Evolutionary conservation across 2,888 invertebrate genomes (phyloP).

Genomic region (Catocala sponsa): DNA sequence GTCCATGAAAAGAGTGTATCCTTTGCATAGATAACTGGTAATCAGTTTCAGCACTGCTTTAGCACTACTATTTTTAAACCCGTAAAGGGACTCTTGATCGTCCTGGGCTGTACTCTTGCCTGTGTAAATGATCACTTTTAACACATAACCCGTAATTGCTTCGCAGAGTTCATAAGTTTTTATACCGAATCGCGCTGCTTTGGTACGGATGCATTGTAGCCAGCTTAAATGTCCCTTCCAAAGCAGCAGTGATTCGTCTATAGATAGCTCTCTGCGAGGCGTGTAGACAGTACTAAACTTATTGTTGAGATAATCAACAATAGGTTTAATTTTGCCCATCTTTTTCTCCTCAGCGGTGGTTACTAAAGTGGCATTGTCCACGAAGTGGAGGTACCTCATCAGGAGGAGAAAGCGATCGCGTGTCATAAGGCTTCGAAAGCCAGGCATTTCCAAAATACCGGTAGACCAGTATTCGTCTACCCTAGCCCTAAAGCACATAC

Average conservation of each 20-base stretch:
- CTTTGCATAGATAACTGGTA: constrained; percentile 11
- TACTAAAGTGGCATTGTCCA: constrained; percentile 3
- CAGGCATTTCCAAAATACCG: constrained; percentile 36
- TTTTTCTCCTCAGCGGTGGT: constrained; percentile 11
- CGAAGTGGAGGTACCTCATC: constrained; percentile 21
- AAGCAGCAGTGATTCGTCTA: constrained; percentile 41
- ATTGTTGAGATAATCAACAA: constrained; percentile 17
- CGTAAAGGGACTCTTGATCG: constrained; percentile 10
- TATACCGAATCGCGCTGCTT: constrained; percentile 31
- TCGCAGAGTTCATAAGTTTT: constrained; percentile 27
- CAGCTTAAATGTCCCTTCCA: constrained; percentile 37
- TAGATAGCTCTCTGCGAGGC: constrained; percentile 18
- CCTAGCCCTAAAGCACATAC: constrained; percentile 10
- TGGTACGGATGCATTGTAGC: no score
- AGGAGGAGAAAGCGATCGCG: constrained; percentile 20
- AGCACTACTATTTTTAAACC: constrained; percentile 33
- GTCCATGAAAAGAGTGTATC: constrained; percentile 20
- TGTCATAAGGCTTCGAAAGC: constrained; percentile 23
- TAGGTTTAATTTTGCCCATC: constrained; percentile 21
- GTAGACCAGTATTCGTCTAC: constrained; percentile 30
- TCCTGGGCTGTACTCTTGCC: constrained; percentile 21
- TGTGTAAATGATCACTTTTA: constrained; percentile 29
- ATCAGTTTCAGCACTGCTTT: constrained; percentile 31
- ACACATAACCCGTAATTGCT: constrained; percentile 32
- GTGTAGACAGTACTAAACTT: constrained; percentile 18